A percentile compares a stretch with the other conserved stretches of the same genome.
phyloP scores from a whole-genome alignment of 2,888 invertebrate genomes.

The Palloptera scutellata region DNA sequence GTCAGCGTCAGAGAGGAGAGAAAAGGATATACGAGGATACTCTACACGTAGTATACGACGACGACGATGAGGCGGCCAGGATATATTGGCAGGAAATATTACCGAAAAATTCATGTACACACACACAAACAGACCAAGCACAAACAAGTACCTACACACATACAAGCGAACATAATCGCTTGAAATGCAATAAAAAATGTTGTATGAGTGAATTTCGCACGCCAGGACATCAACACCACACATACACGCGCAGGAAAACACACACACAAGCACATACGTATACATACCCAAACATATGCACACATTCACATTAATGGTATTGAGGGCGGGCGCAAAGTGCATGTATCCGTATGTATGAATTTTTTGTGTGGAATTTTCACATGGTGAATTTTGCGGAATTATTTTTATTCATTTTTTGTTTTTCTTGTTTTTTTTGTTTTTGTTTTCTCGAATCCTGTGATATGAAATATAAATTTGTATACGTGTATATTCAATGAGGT shows the following conservation, averaged over 20 bases:
- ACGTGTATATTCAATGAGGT: background rate
- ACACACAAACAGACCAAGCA: background rate
- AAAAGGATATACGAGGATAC: too few relatives aligned
- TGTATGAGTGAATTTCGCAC: background rate
- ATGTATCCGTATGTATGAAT: too few relatives aligned
- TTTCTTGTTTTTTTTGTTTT: background rate
- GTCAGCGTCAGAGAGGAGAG: too few relatives aligned
- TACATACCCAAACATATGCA: background rate
- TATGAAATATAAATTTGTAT: background rate
- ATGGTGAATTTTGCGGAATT: too few relatives aligned
- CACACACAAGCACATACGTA: background rate
- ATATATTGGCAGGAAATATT: constrained; percentile 24
- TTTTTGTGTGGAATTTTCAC: too few relatives aligned
- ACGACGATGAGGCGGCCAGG: constrained; percentile 7
- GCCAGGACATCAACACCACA: background rate
- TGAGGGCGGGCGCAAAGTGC: too few relatives aligned
- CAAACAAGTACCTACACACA: background rate
- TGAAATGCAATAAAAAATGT: constrained; percentile 3
- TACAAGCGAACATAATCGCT: background rate
- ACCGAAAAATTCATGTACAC: constrained; percentile 16
- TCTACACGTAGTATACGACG: too few relatives aligned
- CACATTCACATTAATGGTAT: background rate
- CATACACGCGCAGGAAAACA: background rate
- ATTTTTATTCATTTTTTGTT: too few relatives aligned
- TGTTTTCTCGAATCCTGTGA: background rate